Conservation (phyloP, 2,797 vertebrate genomes). For the Diceros bicornis region DNA sequence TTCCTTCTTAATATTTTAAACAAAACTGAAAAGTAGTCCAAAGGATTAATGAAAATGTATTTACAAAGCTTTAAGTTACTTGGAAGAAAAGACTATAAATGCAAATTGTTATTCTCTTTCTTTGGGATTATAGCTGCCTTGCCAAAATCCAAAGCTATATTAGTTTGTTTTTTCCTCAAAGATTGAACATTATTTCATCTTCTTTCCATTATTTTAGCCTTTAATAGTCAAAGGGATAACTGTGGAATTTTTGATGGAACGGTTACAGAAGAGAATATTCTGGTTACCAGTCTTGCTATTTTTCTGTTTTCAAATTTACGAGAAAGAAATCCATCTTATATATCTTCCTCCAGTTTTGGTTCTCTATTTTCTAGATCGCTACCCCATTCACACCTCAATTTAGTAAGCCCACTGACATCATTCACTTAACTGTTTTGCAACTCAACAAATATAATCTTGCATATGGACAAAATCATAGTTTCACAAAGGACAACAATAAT, state of each 20-base stretch:
- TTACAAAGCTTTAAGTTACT: constrained; percentile 64
- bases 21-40: constrained; percentile 46
- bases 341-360: constrained; percentile 7
- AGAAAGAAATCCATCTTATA: not conserved
- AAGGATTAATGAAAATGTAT: constrained; percentile 71
- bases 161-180: constrained; percentile 48
- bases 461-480: constrained; percentile 31
- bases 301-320: constrained; percentile 51
- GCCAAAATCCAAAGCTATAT: constrained; percentile 65
- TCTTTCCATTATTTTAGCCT: constrained; percentile 14
- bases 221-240: constrained; percentile 1
- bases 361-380: constrained; percentile 62
- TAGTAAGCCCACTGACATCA: not conserved
- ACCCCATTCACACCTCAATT: constrained; percentile 7
- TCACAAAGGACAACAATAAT: constrained; percentile 17
- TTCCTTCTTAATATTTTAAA: constrained; percentile 62
- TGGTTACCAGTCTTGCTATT: not conserved
- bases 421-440: constrained; percentile 42
- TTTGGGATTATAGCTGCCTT: constrained; percentile 41
- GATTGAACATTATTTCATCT: constrained; percentile 28
- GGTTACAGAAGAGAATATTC: not conserved
- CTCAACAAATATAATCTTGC: constrained; percentile 47
- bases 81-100: constrained; percentile 65
- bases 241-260: not conserved
- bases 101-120: constrained; percentile 66